Base-by-base conservation (phyloP, 2,113 vertebrate genomes). In the Panthera uncia region DNA sequence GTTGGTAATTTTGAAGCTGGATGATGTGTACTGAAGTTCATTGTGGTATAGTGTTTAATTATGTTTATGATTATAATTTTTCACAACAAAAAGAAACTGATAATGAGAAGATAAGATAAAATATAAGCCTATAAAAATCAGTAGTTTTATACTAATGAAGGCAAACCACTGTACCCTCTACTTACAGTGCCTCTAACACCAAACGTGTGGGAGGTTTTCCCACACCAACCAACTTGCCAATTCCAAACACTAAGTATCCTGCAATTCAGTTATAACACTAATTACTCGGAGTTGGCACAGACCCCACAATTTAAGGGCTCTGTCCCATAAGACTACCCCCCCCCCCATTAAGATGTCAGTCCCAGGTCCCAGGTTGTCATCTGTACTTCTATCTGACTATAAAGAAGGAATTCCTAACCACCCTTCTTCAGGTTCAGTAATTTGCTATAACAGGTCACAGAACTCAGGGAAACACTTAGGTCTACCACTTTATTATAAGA, bases 51-150 rank as follows among this genome's bases (percentile, higher is more conserved):
- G 41, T 81, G 31, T 92, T 52, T 94, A 93, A 69, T 96, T 61
- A 63, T 79, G 16, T 55, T 94, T 91, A 21, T 69, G 55, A 61
- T 86, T 81, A 74, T 45, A 94, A 61, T 92, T 89, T 97, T 97
- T 29, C 19, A 68, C 81, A 85, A 71, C 91, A 83, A 63, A 96
- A 94, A 65, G 29, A 7, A 81, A 76, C 10, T 81, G 31, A 96
- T 66, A 86, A n/a, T 89, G 52, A 65, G 15, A 55, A 68, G 21
- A 92, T 78, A 82, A 82, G 45, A 38, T 93, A 78, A 88, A 94
- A 38, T 81, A 66, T 52, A 96, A 66, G 57, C 18, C 27, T 82
- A 89, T 11, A 65, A 78, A 95, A 91, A 65, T 86, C 12, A 27
- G 10, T 91, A 45, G 13, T 89, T 66, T 69, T 93, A 38, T 57